Evolutionary conservation across 2,888 invertebrate genomes (phyloP).

Genomic region (Xylocampa areola): DNA sequence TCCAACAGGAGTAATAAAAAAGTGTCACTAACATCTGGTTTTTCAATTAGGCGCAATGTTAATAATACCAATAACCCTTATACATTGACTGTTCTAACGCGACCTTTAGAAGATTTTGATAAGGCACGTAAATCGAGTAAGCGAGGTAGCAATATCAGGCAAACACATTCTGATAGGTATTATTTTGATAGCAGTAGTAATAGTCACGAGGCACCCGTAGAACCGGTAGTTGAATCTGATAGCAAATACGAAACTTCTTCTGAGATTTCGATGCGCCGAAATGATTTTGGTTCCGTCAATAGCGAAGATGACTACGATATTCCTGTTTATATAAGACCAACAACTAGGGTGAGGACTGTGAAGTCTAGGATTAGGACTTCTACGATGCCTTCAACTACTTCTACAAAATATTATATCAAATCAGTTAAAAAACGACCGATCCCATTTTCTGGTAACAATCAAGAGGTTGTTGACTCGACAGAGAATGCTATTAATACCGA

Average conservation of each 20-base stretch:
- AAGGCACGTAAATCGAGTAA: conserved; percentile 51
- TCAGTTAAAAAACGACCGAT: conserved; percentile 77
- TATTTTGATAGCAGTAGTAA: conserved; percentile 68
- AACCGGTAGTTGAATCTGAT: conserved; percentile 50
- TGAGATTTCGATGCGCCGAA: conserved; percentile 66
- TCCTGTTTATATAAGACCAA: conserved; percentile 66
- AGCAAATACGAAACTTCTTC: conserved; percentile 58
- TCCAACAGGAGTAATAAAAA: conserved; percentile 75
- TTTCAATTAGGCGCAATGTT: conserved; percentile 82
- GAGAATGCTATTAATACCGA: conserved; percentile 73
- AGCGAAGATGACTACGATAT: conserved; percentile 71
- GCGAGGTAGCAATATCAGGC: conserved; percentile 47
- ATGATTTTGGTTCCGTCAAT: conserved; percentile 66
- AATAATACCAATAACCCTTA: conserved; percentile 83
- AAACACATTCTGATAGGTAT: conserved; percentile 66
- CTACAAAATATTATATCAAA: conserved; percentile 77
- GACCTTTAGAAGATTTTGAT: conserved; percentile 75
- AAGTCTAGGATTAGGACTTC: conserved; percentile 54
- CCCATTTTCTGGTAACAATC: conserved; percentile 64
- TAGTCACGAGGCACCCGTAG: conserved; percentile 62
- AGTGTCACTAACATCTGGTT: conserved; percentile 85
- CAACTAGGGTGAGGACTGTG: conserved; percentile 51
- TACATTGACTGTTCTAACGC: conserved; percentile 82
- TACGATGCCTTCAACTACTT: conserved; percentile 58
- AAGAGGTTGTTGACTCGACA: conserved; percentile 64